phyloP scores from a whole-genome alignment of 2,113 vertebrate genomes.

The Stercorarius parasiticus region DNA sequence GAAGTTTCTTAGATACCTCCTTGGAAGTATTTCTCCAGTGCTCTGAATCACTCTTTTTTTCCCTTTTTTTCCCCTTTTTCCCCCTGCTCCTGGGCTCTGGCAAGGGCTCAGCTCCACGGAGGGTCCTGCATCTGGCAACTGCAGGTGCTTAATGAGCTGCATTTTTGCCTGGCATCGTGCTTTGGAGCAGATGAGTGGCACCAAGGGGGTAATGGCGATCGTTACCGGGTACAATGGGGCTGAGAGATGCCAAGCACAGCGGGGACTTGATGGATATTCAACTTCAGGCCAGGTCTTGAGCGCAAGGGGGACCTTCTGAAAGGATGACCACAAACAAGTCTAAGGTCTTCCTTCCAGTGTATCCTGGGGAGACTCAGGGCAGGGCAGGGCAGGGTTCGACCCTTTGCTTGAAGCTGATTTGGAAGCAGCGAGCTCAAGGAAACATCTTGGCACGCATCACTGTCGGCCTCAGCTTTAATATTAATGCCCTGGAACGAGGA shows the following conservation, averaged over 20 bases:
- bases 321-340: neutral
- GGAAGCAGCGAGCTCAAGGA: neutral
- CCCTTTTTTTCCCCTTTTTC: fast-evolving
- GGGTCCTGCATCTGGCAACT: neutral
- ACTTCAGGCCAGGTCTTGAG: neutral
- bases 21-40: neutral
- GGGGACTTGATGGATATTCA: fast-evolving
- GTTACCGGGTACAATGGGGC: neutral
- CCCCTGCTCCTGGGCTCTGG: neutral
- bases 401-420: neutral
- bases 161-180: neutral
- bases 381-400: neutral
- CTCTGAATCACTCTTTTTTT: neutral
- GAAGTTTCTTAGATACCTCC: neutral
- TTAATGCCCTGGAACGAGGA: neutral
- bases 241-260: neutral
- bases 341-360: fast-evolving
- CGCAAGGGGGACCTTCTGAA: neutral
- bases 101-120: neutral
- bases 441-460: neutral
- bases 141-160: neutral
- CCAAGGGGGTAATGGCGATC: fast-evolving
- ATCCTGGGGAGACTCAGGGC: fast-evolving
- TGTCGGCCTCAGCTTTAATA: neutral
- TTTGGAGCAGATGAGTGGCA: fast-evolving